Evolutionary conservation across 2,113 vertebrate genomes (phyloP).

Genomic region (Calidris pygmaea): DNA sequence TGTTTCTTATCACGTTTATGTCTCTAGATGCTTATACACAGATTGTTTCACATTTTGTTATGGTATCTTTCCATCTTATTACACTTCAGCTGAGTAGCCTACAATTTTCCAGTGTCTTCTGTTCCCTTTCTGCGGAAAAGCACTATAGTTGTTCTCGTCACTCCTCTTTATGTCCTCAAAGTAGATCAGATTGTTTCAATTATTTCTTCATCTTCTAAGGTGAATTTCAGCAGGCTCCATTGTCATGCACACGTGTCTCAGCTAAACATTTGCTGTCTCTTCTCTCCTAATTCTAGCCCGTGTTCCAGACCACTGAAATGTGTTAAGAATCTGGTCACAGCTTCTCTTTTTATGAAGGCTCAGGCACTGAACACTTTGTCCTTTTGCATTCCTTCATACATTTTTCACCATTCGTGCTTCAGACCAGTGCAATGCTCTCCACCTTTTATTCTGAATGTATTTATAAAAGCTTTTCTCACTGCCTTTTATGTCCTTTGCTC

Average conservation of each 20-base stretch:
- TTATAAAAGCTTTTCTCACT: conserved; percentile 4
- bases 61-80: not conserved
- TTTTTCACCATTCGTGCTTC: conserved; percentile 8
- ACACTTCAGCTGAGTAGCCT: not conserved
- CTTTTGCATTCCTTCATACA: not conserved
- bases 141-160: not conserved
- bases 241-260: fast-evolving
- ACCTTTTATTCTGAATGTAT: not conserved
- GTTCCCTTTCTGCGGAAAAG: not conserved
- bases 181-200: not conserved
- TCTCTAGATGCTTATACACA: not conserved
- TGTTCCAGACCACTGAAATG: not conserved
- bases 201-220: conserved; percentile 4
- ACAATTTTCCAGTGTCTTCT: not conserved
- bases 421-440: not conserved
- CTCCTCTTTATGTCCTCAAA: not conserved
- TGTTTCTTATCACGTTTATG: not conserved
- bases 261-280: not conserved
- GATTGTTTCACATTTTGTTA: not conserved
- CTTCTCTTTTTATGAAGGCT: not conserved
- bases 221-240: not conserved
- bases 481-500: conserved; percentile 1
- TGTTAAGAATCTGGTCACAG: not conserved
- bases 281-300: not conserved
- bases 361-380: not conserved